Evolutionary conservation across 1,140 invertebrate genomes (phyloP).

Genomic region (Drosophila ercepeae): DNA sequence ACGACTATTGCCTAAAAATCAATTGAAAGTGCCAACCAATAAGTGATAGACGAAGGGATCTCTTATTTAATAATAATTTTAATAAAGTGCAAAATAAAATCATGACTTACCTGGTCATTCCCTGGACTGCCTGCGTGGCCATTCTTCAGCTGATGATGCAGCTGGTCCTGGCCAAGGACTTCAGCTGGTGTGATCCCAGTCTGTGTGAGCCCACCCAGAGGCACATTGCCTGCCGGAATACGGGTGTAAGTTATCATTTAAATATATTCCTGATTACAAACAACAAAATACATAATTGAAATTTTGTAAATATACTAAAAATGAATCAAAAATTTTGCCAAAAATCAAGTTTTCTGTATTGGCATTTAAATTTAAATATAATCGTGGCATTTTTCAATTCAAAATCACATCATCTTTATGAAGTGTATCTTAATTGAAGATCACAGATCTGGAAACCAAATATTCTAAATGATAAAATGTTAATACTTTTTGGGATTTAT

Average conservation of each 20-base stretch:
- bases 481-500: neutral
- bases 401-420: slow-evolving; percentile 1
- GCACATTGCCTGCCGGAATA: slow-evolving; percentile 74
- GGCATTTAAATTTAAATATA: slow-evolving; percentile 1
- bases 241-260: slow-evolving; percentile 58
- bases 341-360: slow-evolving; percentile 4
- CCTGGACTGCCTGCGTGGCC: slow-evolving; percentile 39
- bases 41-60: slow-evolving; percentile 1
- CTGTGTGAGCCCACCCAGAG: slow-evolving; percentile 54
- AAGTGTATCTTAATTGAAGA: neutral
- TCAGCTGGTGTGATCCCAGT: slow-evolving; percentile 71
- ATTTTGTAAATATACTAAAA: slow-evolving; percentile 2
- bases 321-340: neutral
- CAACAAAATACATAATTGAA: neutral
- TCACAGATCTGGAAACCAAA: neutral
- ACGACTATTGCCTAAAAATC: slow-evolving; percentile 57
- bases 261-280: neutral
- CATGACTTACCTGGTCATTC: slow-evolving; percentile 34
- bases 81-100: neutral
- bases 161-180: slow-evolving; percentile 40
- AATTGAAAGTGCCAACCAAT: slow-evolving; percentile 48
- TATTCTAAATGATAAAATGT: neutral
- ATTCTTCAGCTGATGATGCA: slow-evolving; percentile 45
- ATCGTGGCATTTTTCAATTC: neutral
- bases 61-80: slow-evolving; percentile 1